These are phyloP conservation scores for Leucoraja ocellata DNA, from an alignment of 2,797 vertebrate species.

Conservation along the genomic window DNA sequence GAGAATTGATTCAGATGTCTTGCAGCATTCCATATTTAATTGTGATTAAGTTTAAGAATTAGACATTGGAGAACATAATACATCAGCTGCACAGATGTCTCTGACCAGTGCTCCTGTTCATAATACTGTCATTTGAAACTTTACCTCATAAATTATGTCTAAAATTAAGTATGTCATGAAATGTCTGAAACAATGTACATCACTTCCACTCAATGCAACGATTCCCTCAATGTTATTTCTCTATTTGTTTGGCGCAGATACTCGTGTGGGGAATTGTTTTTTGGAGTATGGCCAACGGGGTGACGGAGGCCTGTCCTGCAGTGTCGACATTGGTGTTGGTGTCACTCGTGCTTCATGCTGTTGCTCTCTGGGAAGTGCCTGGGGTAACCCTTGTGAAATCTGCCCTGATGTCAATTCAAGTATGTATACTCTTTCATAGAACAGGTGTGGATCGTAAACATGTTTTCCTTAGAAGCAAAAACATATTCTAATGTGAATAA, in stretches of 20 bases:
- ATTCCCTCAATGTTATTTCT: conserved; percentile 22
- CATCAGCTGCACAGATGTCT: too few relatives aligned
- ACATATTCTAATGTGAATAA: background rate
- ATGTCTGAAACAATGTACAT: background rate
- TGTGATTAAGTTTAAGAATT: background rate
- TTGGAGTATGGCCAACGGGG: conserved; percentile 61
- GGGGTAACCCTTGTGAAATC: conserved; percentile 71
- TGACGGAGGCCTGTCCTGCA: conserved; percentile 62
- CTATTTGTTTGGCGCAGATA: conserved; percentile 53
- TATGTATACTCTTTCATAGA: conserved; percentile 51
- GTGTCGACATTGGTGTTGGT: conserved; percentile 67
- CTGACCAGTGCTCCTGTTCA: background rate
- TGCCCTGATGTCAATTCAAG: conserved; percentile 70
- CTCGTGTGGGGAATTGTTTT: conserved; percentile 68
- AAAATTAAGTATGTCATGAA: background rate
- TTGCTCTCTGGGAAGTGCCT: conserved; percentile 68
- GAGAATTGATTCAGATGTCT: background rate
- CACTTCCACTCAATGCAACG: background rate
- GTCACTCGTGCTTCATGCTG: conserved; percentile 72
- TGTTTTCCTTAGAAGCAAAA: background rate
- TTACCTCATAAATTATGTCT: background rate
- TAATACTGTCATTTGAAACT: background rate
- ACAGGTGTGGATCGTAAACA: background rate
- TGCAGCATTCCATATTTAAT: background rate
- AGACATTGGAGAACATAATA: background rate